These are phyloP conservation scores for Typhlichthys eigenmanni DNA, from an alignment of 2,797 vertebrate genomes.

Conservation along the genomic window DNA sequence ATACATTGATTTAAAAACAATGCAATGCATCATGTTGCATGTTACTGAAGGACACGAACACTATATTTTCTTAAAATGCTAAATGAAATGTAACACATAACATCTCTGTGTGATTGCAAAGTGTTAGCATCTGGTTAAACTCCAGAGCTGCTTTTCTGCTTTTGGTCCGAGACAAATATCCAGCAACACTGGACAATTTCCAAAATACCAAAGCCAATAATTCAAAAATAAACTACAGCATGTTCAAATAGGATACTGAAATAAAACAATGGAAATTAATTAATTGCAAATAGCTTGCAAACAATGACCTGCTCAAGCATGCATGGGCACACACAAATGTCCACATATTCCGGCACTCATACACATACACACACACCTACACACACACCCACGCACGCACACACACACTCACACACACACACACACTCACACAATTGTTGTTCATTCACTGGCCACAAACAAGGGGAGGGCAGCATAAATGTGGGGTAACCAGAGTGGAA, in stretches of 20 bases:
- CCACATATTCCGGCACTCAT: background rate
- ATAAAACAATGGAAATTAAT: constrained; percentile 20
- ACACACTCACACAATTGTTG: constrained; percentile 11
- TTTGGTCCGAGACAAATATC: background rate
- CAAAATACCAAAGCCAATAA: constrained; percentile 1
- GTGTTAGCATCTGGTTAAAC: constrained; percentile 7
- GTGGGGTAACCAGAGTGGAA: constrained; percentile 29
- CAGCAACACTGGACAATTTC: constrained; percentile 5
- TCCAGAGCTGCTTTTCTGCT: background rate
- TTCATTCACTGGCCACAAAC: constrained; percentile 32
- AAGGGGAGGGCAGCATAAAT: constrained; percentile 14
- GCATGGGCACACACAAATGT: background rate
- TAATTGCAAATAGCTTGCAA: constrained; percentile 17
- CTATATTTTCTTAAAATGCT: constrained; percentile 24
- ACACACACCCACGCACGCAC: background rate
- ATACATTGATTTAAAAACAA: background rate
- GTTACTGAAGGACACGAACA: constrained; percentile 41
- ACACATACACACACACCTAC: background rate
- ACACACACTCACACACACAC: background rate
- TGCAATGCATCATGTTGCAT: background rate
- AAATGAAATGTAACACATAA: constrained; percentile 35
- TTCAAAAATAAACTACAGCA: constrained; percentile 4
- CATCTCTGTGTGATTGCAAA: constrained; percentile 1
- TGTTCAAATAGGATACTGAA: background rate
- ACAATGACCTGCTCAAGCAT: constrained; percentile 1